Percentiles rank a stretch among this genome's conserved stretches.
phyloP scores from a whole-genome alignment of 2,888 invertebrate genomes.

The Xestia rhomboidea region DNA sequence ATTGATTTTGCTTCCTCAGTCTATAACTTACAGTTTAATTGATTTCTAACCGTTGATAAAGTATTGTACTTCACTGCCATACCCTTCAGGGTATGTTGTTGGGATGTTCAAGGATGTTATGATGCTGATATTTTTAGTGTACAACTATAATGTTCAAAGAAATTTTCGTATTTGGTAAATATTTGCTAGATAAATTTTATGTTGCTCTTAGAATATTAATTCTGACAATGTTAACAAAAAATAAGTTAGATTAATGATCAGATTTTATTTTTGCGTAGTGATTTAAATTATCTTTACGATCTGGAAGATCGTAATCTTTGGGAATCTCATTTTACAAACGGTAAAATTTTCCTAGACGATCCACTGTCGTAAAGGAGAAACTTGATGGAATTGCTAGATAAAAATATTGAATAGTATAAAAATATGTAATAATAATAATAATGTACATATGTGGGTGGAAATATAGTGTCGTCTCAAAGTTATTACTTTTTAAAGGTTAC shows the following conservation, averaged over 20 bases:
- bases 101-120: too few species aligned
- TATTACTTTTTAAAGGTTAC: constrained; percentile 26
- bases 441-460: too few species aligned
- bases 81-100: background rate
- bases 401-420: constrained; percentile 15
- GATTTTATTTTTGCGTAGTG: background rate
- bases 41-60: background rate
- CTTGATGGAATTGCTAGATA: constrained; percentile 21
- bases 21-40: background rate
- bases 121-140: background rate
- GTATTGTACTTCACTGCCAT: background rate
- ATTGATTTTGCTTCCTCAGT: background rate
- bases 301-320: background rate
- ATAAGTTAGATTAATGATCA: background rate
- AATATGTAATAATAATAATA: too few species aligned
- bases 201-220: background rate
- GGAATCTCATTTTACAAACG: background rate
- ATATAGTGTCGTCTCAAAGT: too few species aligned
- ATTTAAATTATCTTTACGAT: background rate
- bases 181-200: background rate
- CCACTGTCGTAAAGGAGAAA: constrained; percentile 8
- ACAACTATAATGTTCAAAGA: background rate
- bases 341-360: background rate
- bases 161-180: background rate
- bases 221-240: background rate